Percentiles rank a stretch among this genome's conserved stretches.
These are phyloP conservation scores for Conistra vaccinii DNA, from an alignment of 2,888 invertebrate species.

Conservation along the genomic window DNA sequence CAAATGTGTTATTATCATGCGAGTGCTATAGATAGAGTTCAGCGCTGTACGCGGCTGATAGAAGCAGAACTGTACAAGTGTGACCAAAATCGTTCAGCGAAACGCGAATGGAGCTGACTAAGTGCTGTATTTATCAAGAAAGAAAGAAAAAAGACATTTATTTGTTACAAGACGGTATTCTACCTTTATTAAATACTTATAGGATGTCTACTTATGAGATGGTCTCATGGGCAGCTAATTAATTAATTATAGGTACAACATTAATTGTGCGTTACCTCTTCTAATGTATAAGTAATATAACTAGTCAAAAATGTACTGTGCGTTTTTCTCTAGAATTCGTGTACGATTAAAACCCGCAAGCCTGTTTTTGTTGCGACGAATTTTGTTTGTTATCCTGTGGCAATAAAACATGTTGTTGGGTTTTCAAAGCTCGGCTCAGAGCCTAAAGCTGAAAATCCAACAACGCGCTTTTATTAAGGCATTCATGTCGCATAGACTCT, in stretches of 20 bases:
- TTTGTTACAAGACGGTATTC: not conserved
- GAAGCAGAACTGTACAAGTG: too few relatives aligned
- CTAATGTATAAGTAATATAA: not conserved
- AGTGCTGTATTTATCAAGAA: not conserved
- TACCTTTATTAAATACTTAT: not conserved
- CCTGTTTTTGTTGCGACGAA: not conserved
- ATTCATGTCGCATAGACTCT: not conserved
- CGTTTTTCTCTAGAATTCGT: not conserved
- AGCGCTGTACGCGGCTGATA: too few relatives aligned
- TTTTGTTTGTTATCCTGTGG: not conserved
- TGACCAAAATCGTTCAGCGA: too few relatives aligned
- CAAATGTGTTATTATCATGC: too few relatives aligned
- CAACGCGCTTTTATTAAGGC: not conserved
- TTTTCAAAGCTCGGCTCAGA: not conserved
- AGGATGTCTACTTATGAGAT: not conserved
- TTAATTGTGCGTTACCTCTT: slow-evolving; percentile 16
- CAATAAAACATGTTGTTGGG: not conserved
- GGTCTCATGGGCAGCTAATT: not conserved
- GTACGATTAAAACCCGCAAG: not conserved
- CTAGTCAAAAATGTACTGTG: not conserved
- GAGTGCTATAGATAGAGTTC: too few relatives aligned
- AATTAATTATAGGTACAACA: not conserved
- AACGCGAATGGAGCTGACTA: too few relatives aligned
- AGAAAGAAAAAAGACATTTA: not conserved
- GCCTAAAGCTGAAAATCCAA: not conserved